Evolutionary conservation across 2,888 invertebrate species (phyloP), one percentile per base, ranked within the genome.

Genomic region (Pelosia muscerda): DNA sequence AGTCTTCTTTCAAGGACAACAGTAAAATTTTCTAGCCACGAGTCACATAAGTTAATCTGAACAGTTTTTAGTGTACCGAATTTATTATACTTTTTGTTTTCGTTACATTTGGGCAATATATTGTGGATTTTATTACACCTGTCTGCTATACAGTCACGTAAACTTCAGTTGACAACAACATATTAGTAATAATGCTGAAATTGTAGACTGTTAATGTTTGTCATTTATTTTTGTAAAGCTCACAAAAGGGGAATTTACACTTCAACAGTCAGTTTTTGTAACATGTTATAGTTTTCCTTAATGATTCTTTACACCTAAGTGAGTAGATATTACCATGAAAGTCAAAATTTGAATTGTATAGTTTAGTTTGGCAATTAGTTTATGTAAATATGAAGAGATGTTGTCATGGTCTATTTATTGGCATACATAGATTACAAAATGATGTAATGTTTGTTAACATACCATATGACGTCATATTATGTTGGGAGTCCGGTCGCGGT

Each of bases 181-280:
- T 65, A 65, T 49, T 65, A 60, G 59, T 60, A 65, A 60, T 65
- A 60, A 60, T 49, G 62, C 57, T 70, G 53, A 57, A 69, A 74
- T 58, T 63, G 56, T 69, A 25, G 65, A 65, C 63, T 28, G 59
- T 53, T 74, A 76, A 76, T 78, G 59, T 65, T 66, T 25, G 64
- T 66, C 62, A 76, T 78, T 76, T 74, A 67, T 78, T 76, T 73
- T 76, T 72, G 72, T 61, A 73, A 76, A 72, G 63, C 70, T 65
- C 28, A 59, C 72, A 69, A 76, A 65, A 66, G 69, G 63, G 66
- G 31, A 74, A 68, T 78, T 78, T 78, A 72, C 78, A 70, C 63
- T 73, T 69, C 59, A 63, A 76, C 72, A 42, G 61, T 22, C 66
- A 34, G 9, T 55, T 64, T 63, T 78, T 71, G 78, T 78, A 70